phyloP scores from a whole-genome alignment of 2,797 vertebrate genomes.

The Echiichthys vipera region DNA sequence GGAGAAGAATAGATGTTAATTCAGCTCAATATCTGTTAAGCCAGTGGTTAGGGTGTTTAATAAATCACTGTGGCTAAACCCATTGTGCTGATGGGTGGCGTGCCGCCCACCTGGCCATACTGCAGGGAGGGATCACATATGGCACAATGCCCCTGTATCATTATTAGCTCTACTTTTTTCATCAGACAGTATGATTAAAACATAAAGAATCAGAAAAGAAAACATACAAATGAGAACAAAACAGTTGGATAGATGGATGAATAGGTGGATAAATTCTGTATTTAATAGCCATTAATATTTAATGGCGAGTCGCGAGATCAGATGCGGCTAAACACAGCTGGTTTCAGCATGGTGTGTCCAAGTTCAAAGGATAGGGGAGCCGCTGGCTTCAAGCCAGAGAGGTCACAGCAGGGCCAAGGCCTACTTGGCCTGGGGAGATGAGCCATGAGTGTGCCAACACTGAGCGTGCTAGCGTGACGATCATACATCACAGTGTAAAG shows the following conservation, averaged over 20 bases:
- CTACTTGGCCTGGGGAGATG: constrained; percentile 14
- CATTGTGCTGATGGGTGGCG: constrained; percentile 59
- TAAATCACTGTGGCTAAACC: constrained; percentile 51
- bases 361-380: constrained; percentile 44
- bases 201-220: background rate
- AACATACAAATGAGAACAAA: background rate
- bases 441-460: constrained; percentile 25
- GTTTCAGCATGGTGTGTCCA: constrained; percentile 20
- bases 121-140: constrained; percentile 55
- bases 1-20: constrained; percentile 14
- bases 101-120: constrained; percentile 50
- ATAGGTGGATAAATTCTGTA: background rate
- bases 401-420: constrained; percentile 40
- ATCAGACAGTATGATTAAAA: background rate
- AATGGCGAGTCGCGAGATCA: constrained; percentile 33
- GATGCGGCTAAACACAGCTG: constrained; percentile 42
- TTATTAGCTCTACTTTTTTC: constrained; percentile 21
- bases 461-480: constrained; percentile 45
- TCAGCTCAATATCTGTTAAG: constrained; percentile 22
- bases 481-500: constrained; percentile 52
- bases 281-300: constrained; percentile 43
- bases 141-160: constrained; percentile 33
- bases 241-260: background rate
- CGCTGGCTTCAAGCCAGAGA: constrained; percentile 41
- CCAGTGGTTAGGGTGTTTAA: constrained; percentile 43